Conservation (phyloP, 2,888 invertebrate species). For the Eilema caniola region DNA sequence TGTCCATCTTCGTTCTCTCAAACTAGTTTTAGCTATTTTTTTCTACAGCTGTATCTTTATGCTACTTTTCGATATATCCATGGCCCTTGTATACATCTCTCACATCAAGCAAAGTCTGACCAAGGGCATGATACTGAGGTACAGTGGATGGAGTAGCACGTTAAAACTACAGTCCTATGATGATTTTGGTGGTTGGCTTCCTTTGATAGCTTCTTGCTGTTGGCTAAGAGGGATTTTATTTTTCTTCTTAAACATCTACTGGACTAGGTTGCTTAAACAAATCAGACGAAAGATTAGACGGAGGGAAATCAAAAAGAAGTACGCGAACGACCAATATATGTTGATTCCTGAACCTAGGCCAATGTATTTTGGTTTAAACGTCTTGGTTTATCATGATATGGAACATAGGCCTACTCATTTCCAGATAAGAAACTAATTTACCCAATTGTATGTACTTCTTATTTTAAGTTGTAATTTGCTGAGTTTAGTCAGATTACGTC, state of each 20-base stretch:
- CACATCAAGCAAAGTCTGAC: conserved; percentile 76
- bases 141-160: conserved; percentile 75
- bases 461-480: not conserved
- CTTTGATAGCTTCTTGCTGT: conserved; percentile 63
- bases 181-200: conserved; percentile 76
- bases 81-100: conserved; percentile 73
- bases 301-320: conserved; percentile 56
- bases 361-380: conserved; percentile 25
- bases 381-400: conserved; percentile 22
- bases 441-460: not conserved
- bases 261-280: conserved; percentile 55
- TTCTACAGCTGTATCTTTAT: conserved; percentile 58
- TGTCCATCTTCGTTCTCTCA: conserved; percentile 45
- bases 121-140: conserved; percentile 70
- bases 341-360: conserved; percentile 65
- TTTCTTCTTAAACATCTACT: conserved; percentile 65
- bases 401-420: not conserved
- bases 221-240: conserved; percentile 73
- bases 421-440: not conserved
- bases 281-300: conserved; percentile 56
- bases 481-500: not conserved
- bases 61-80: conserved; percentile 69
- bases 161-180: conserved; percentile 59
- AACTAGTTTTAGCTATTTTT: conserved; percentile 53
- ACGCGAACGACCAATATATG: conserved; percentile 47